A percentile compares a stretch with the other conserved stretches of the same genome.
Evolutionary conservation across 53 echinoderm and acorn worm species (phyloP).

Genomic region (Zoroaster sp.): DNA sequence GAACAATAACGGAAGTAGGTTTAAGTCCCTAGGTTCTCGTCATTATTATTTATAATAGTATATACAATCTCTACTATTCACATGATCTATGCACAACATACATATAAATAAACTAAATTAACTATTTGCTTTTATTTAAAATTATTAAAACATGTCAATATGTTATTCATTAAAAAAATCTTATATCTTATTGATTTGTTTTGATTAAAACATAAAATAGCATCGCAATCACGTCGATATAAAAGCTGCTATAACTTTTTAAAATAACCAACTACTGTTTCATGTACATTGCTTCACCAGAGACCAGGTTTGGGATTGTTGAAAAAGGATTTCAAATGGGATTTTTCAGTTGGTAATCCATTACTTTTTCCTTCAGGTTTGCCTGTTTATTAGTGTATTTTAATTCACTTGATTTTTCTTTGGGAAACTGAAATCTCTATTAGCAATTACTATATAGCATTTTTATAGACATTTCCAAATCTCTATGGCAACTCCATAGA

Average conservation of each 20-base stretch:
- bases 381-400: no score
- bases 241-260: neutral
- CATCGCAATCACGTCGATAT: neutral
- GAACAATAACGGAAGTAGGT: neutral
- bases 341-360: no score
- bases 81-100: conserved; percentile 28
- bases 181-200: conserved; percentile 11
- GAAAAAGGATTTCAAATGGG: neutral
- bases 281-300: neutral
- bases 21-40: neutral
- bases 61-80: conserved; percentile 42
- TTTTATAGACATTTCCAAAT: no score
- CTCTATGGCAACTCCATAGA: no score
- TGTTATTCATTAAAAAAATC: neutral
- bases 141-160: neutral
- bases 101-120: conserved; percentile 40
- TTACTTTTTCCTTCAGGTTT: no score
- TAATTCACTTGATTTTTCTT: no score
- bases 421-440: no score
- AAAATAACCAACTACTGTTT: neutral
- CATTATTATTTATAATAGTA: neutral
- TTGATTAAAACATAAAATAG: neutral
- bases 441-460: no score
- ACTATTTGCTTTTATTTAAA: conserved; percentile 35
- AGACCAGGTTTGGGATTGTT: no score